Conservation (phyloP, 2,797 vertebrate species). For the Macroramphosus scolopax region DNA sequence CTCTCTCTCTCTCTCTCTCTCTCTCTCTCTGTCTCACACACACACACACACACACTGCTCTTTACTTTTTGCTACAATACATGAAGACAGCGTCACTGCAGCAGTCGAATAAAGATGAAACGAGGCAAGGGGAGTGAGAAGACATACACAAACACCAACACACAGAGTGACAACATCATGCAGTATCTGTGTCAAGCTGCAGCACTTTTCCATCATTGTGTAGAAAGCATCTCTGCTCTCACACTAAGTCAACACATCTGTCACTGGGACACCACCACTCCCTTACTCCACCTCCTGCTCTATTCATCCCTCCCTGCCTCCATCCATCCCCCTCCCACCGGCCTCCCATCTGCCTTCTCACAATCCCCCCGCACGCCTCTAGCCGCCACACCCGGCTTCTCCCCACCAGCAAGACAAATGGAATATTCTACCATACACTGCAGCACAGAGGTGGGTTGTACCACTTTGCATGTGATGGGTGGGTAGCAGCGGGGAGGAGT, state of each 20-base stretch:
- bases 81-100: too few species aligned
- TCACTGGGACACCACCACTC: constrained; percentile 31
- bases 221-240: constrained; percentile 31
- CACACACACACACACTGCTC: too few species aligned
- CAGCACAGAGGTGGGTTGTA: constrained; percentile 36
- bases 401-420: constrained; percentile 30
- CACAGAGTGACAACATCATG: too few species aligned
- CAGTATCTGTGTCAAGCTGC: constrained; percentile 15
- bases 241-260: constrained; percentile 60
- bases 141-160: too few species aligned
- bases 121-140: too few species aligned
- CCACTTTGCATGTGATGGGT: constrained; percentile 43
- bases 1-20: too few species aligned
- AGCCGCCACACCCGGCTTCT: neutral
- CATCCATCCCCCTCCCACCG: constrained; percentile 30
- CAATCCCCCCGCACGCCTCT: constrained; percentile 4
- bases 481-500: constrained; percentile 46
- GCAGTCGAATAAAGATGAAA: too few species aligned
- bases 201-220: constrained; percentile 16
- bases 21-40: too few species aligned
- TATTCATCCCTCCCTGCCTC: constrained; percentile 11
- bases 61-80: too few species aligned
- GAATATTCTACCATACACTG: constrained; percentile 20
- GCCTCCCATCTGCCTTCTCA: constrained; percentile 54
- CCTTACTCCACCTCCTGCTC: constrained; percentile 33